These are phyloP conservation scores for Dynastes grantii DNA, from an alignment of 2,888 invertebrate species.

Conservation along the genomic window DNA sequence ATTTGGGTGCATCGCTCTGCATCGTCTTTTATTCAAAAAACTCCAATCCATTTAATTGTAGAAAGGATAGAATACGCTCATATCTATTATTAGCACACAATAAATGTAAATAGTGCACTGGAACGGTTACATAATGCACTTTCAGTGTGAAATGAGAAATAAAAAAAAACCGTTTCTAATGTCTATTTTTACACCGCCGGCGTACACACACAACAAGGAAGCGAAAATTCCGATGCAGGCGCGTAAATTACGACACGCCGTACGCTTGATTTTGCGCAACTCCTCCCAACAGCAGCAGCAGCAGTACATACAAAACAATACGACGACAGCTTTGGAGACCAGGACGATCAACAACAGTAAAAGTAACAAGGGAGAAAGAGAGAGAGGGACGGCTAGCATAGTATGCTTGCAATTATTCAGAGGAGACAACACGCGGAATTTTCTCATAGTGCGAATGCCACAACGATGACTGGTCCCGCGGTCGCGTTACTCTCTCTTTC, in stretches of 20 bases:
- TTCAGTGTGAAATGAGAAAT: neutral
- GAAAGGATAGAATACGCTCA: neutral
- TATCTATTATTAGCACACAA: neutral
- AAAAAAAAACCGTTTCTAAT: neutral
- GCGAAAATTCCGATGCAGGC: slow-evolving; percentile 34
- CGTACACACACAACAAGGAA: slow-evolving; percentile 1
- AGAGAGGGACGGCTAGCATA: neutral
- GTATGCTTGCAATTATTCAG: slow-evolving; percentile 5
- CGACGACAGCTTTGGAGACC: no score
- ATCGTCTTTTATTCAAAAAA: no score
- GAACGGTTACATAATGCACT: slow-evolving; percentile 12
- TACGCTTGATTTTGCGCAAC: slow-evolving; percentile 22
- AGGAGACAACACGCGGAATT: slow-evolving; percentile 18
- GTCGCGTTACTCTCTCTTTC: neutral
- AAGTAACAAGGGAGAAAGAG: neutral
- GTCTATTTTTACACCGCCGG: slow-evolving; percentile 3
- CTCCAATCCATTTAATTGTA: no score
- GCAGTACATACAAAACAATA: neutral
- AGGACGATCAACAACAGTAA: neutral
- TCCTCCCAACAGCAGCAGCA: neutral
- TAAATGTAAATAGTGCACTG: neutral
- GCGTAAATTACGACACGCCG: slow-evolving; percentile 32
- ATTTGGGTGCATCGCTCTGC: no score
- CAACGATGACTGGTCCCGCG: slow-evolving; percentile 15
- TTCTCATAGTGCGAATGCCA: slow-evolving; percentile 32